Evolutionary conservation across 2,113 vertebrate genomes (phyloP).

Genomic region (Protomyctophum bolini): DNA sequence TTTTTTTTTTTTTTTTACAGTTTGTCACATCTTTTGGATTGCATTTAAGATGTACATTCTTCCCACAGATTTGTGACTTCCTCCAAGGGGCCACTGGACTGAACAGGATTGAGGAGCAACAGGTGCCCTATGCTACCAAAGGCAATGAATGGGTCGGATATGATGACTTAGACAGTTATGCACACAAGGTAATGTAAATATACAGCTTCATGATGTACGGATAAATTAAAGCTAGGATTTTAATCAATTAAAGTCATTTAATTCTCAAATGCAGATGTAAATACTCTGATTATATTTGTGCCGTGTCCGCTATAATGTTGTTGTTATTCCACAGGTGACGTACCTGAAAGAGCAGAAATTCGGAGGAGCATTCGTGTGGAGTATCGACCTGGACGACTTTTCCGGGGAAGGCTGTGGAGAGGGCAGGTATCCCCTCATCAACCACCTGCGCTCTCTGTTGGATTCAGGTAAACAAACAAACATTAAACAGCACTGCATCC

Average conservation of each 20-base stretch:
- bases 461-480: constrained; percentile 49
- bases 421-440: constrained; percentile 78
- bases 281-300: background rate
- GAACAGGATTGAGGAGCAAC: too few species aligned
- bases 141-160: too few species aligned
- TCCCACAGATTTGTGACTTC: too few species aligned
- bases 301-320: constrained; percentile 8
- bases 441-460: constrained; percentile 68
- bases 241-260: too few species aligned
- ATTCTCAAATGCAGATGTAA: too few species aligned
- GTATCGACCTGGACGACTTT: constrained; percentile 84
- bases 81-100: too few species aligned
- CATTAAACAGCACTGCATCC: background rate
- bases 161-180: too few species aligned
- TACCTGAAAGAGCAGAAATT: constrained; percentile 78
- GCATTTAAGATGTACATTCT: too few species aligned
- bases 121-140: too few species aligned
- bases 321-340: constrained; percentile 61
- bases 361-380: constrained; percentile 83
- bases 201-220: background rate
- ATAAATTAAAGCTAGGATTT: too few species aligned
- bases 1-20: too few species aligned
- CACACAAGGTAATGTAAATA: background rate
- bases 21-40: too few species aligned
- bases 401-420: constrained; percentile 77